Evolutionary conservation across 2,797 vertebrate species (phyloP).

Genomic region (Cuniculus paca): DNA sequence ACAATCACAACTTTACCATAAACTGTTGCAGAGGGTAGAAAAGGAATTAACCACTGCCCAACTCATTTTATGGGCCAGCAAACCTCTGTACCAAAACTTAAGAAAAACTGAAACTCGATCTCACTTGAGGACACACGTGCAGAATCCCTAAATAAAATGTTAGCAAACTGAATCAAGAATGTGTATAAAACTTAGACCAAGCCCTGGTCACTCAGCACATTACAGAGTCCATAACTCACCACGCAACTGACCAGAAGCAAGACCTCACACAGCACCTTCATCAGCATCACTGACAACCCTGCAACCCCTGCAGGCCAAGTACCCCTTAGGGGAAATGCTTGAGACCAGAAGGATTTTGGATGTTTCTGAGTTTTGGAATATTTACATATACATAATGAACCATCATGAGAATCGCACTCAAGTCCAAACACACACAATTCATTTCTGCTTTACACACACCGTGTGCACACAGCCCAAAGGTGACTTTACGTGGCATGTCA

Average conservation of each 20-base stretch:
- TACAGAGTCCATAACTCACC: not conserved
- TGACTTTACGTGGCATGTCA: not conserved
- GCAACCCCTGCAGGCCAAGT: not conserved
- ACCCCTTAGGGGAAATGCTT: not conserved
- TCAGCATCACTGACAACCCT: not conserved
- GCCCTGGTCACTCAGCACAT: not conserved
- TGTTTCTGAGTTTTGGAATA: no score
- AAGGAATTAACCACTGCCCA: not conserved
- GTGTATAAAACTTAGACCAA: not conserved
- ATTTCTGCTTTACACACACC: not conserved
- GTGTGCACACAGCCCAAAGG: not conserved
- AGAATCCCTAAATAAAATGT: slow-evolving; percentile 21
- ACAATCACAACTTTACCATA: slow-evolving; percentile 36
- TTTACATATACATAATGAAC: no score
- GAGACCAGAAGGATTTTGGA: not conserved
- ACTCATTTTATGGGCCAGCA: not conserved
- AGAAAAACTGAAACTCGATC: slow-evolving; percentile 16
- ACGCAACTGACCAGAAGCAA: not conserved
- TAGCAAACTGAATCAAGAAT: not conserved
- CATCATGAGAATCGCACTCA: no score
- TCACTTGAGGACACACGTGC: not conserved
- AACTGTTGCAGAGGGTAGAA: not conserved
- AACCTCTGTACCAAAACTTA: not conserved
- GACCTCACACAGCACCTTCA: not conserved
- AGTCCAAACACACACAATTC: no score